Base-by-base conservation (phyloP, 1,140 invertebrate genomes). In the Heliconius hewitsoni region DNA sequence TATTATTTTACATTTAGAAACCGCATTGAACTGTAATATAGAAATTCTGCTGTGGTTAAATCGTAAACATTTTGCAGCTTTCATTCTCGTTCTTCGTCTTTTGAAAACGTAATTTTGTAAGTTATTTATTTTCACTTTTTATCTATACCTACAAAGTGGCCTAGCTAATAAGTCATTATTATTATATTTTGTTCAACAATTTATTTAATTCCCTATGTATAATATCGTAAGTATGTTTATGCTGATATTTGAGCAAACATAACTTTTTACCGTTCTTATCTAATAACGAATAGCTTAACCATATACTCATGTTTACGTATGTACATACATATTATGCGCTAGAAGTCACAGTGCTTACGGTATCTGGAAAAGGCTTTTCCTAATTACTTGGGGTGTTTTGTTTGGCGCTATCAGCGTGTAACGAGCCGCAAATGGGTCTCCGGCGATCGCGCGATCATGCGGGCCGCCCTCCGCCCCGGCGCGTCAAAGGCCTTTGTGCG, bases 331-430 rank as follows among this genome's bases (percentile, higher is more conserved):
- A 27, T 60, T 11, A 66, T 18, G 27, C 60, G 27, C 60, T 23
- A 66, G 55, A 42, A 79, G 81, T 78, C 81, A 86, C 84, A 93
- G 87, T 91, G 89, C 91, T 94, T 90, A 92, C 90, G 86, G 85
- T 94, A 93, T 93, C 93, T 94, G 90, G 88, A 93, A 93, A 94
- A 94, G 91, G 91, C 93, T 93, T 94, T 93, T 86, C 91, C 91
- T 94, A 94, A 94, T 94, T 94, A 93, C 91, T 94, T 92, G 86
- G 91, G 91, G 91, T 91, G 91, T 93, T 93, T 93, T 94, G 93
- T 94, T 91, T 93, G 91, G 91, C 87, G 91, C 91, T 94, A 94
- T 94, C 93, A 84, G 92, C 85, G 93, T 91, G 91, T 93, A 94
- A 91, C 91, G 91, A 92, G 93, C 89, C 90, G 90, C 91, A 93